Base-by-base conservation (phyloP, 2,113 vertebrate species). In the Ibidorhyncha struthersii region DNA sequence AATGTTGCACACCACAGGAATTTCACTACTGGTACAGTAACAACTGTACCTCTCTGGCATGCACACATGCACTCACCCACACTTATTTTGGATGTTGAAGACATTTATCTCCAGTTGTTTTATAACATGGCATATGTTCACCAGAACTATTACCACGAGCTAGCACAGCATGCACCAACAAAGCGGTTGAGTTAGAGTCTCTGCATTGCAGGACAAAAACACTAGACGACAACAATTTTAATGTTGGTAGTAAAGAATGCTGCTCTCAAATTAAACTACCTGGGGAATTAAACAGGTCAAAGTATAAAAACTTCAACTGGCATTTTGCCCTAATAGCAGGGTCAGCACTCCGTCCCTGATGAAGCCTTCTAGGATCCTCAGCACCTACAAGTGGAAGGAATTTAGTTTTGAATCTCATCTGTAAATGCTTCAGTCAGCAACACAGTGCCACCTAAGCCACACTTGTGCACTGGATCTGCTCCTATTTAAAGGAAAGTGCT, bases 161-260 rank as follows among this genome's bases (percentile, higher is more conserved):
- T 82, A 79, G 52, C 30, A 80, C 38, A 91, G 45, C 56, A 84
- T 14, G 45, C 36, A 70, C 34, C 69, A 91, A 38, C 3, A 3
- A 82, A 82, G 62, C 25, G 16, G 18, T 6, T 70, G 74, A 81
- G 70, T 81, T 74, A 92, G 63, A 74, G 53, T 55, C 66, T 80
- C 93, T 94, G 86, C 89, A 90, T 25, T 94, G 94, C 96, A 92
- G 96, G 93, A 90, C 62, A 81, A 80, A 91, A 91, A 0, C 63
- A 62, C 13, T 38, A 69, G 50, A 72, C 11, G 65, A 50, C 25
- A 88, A 56, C 25, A 61, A 40, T 71, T 93, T 74, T 74, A 49
- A 73, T 9, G 15, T 18, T 53, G 11, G n/a, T 30, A 77, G 17
- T 27, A 70, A 87, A 82, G n/a, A 89, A n/a, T 8, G 55, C 20